Conservation (phyloP, 2,888 invertebrate species). For the Capitulum mitella region DNA sequence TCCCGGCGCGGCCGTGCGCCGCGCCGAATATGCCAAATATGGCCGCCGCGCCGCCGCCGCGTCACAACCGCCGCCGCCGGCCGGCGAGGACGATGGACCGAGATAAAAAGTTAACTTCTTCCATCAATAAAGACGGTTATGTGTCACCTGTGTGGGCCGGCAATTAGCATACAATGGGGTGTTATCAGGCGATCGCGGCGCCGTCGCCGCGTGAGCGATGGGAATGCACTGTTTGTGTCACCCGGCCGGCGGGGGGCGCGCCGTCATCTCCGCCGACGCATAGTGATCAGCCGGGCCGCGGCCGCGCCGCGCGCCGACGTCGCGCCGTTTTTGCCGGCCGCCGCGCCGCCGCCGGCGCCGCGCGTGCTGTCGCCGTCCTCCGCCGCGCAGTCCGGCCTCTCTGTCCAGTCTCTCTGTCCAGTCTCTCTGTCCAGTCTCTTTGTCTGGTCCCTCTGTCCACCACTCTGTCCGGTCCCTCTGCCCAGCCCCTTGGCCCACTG, state of each 20-base stretch:
- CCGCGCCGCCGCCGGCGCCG: neutral
- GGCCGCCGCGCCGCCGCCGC: conserved; percentile 14
- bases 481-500: too few relatives aligned
- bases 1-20: conserved; percentile 2
- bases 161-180: conserved; percentile 21
- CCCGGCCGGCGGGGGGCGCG: neutral
- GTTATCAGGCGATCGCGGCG: neutral
- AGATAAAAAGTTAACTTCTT: conserved; percentile 20
- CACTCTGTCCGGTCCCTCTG: too few relatives aligned
- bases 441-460: too few relatives aligned
- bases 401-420: too few relatives aligned
- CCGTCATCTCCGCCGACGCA: conserved; percentile 15
- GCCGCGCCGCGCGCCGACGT: neutral
- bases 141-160: conserved; percentile 7
- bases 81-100: neutral
- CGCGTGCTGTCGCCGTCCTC: neutral
- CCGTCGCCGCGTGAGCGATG: neutral
- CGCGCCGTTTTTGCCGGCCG: neutral
- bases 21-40: neutral
- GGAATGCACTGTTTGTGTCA: conserved; percentile 20
- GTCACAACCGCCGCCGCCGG: neutral
- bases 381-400: neutral
- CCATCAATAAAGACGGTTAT: conserved; percentile 22
- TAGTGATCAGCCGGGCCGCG: conserved; percentile 7
- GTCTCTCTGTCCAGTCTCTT: too few relatives aligned